Evolutionary conservation across 2,797 vertebrate species (phyloP).

Genomic region (Eulemur albifrons): DNA sequence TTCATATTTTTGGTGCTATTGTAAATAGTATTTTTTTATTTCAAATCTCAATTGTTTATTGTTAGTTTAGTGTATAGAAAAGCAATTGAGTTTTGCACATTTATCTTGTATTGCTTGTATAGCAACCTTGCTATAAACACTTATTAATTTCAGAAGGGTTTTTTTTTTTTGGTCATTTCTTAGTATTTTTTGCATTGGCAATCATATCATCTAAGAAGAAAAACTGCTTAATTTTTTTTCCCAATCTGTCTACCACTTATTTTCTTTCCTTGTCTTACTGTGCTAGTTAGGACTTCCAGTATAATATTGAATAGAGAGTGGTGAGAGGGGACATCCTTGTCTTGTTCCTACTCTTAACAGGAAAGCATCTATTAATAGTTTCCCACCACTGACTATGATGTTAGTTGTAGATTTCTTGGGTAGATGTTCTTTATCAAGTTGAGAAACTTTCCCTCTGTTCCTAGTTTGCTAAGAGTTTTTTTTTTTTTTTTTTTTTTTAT

Average conservation of each 20-base stretch:
- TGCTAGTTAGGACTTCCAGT: not conserved
- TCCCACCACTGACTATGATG: not conserved
- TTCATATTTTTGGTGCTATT: not conserved
- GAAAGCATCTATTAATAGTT: not conserved
- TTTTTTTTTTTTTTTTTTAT: not conserved
- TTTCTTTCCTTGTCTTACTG: not conserved
- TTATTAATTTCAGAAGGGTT: not conserved
- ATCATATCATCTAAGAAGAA: not conserved
- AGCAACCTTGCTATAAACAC: not conserved
- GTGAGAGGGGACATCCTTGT: not conserved
- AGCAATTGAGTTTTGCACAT: not conserved
- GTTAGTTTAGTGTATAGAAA: not conserved
- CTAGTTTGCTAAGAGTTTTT: not conserved
- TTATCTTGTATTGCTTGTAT: not conserved
- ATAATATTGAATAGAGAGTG: not conserved
- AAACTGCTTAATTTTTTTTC: not conserved
- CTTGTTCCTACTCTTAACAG: not conserved
- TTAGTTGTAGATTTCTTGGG: not conserved
- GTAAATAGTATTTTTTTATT: not conserved
- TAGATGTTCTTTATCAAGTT: not conserved
- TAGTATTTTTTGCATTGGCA: not conserved
- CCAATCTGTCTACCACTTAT: not conserved
- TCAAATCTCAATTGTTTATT: not conserved
- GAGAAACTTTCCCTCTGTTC: not conserved
- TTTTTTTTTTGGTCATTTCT: not conserved